Conservation (phyloP, 2,888 invertebrate genomes). For the Nymphalis polychloros region DNA sequence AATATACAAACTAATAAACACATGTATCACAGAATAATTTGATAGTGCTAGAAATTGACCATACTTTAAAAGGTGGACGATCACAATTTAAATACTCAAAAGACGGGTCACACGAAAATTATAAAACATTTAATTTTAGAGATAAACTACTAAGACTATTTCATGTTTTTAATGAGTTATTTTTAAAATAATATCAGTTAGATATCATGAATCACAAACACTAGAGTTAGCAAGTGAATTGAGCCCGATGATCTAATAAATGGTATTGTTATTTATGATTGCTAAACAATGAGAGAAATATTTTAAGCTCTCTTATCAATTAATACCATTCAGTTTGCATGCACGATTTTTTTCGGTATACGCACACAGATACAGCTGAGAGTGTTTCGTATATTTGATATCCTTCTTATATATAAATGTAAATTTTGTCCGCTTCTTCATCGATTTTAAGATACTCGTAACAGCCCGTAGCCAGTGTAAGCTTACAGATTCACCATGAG, state of each 20-base stretch:
- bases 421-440: neutral
- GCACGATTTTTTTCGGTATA: too few species aligned
- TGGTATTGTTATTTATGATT: too few species aligned
- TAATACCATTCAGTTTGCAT: too few species aligned
- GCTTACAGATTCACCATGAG: neutral
- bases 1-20: slow-evolving; percentile 65
- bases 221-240: neutral
- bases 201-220: neutral
- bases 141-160: slow-evolving; percentile 32
- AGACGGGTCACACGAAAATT: slow-evolving; percentile 31
- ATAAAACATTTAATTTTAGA: slow-evolving; percentile 30
- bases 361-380: too few species aligned
- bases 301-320: too few species aligned
- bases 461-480: too few species aligned
- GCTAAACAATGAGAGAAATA: too few species aligned
- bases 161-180: too few species aligned
- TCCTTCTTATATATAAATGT: too few species aligned
- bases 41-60: slow-evolving; percentile 80
- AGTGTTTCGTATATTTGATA: too few species aligned
- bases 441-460: too few species aligned
- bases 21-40: slow-evolving; percentile 80
- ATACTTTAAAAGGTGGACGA: slow-evolving; percentile 68
- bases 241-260: too few species aligned
- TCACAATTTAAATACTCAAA: slow-evolving; percentile 43
- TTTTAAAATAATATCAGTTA: neutral